A percentile compares a stretch with the other conserved stretches of the same genome.
Evolutionary conservation across 2,113 vertebrate species (phyloP).

Genomic region (Pipra filicauda): DNA sequence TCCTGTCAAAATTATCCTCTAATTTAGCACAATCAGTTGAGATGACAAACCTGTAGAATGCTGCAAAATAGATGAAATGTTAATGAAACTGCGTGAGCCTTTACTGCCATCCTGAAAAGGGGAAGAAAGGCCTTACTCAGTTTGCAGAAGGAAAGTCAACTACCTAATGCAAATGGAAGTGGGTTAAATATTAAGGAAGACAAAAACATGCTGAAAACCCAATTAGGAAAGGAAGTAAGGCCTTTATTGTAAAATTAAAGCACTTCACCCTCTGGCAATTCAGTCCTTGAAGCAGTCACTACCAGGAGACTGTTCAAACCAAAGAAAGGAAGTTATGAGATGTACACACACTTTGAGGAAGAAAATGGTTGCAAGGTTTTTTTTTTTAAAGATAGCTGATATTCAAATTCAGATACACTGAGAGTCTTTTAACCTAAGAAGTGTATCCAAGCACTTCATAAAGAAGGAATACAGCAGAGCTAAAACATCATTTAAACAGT

Average conservation of each 20-base stretch:
- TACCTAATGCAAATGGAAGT: background rate
- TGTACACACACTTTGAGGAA: background rate
- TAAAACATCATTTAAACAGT: background rate
- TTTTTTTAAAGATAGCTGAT: background rate
- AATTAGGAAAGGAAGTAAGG: background rate
- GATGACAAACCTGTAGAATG: background rate
- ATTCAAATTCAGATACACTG: background rate
- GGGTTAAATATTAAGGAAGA: background rate
- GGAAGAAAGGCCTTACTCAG: background rate
- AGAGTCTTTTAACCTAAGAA: background rate
- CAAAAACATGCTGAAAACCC: background rate
- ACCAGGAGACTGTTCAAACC: background rate
- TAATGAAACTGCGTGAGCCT: background rate
- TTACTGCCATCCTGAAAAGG: background rate
- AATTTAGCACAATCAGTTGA: background rate
- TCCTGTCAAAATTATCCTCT: background rate
- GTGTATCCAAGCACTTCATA: background rate
- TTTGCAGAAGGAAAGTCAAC: background rate
- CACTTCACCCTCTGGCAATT: background rate
- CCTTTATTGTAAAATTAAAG: background rate
- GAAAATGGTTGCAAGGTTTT: background rate
- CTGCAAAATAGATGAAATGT: background rate
- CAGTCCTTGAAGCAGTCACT: background rate
- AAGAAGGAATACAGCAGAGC: background rate
- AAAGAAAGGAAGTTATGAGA: background rate